Evolutionary conservation across 1,140 invertebrate genomes (phyloP), one percentile per base, ranked within the genome.

Genomic region (Megathymus violae): DNA sequence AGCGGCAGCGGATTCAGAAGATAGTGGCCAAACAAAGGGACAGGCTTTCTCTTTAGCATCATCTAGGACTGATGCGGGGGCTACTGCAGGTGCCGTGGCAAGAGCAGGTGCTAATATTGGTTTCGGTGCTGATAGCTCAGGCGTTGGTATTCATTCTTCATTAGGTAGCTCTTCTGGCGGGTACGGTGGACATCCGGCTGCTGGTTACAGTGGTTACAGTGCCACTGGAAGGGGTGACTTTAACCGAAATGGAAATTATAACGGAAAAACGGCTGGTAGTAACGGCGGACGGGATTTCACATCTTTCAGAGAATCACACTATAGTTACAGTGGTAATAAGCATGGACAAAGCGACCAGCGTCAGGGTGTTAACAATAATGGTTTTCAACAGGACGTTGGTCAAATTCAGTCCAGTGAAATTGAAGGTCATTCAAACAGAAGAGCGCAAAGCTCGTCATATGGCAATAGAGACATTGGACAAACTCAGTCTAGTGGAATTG

Each of bases 31-130:
- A 38, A 9, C 59, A 10, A 17, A 43, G 16, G 80, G 79, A 25
- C 65, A 82, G 69, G 82, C 87, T 4, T 74, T 85, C 61, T 83
- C 85, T 0, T 11, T 89, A 13, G 38, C 77, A 36, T 66, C 54
- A 14, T 62, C 19, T 13, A 7, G 38, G 4, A 10, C 31, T 13
- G 19, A 44, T 43, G 48, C 13, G 15, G 56, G 59, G n/a, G n/a
- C n/a, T n/a, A n/a, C n/a, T 3, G 19, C 44, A 10, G 64, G 56
- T 47, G 7, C 48, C 11, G 38, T 38, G 1, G 9, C 15, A 43
- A 59, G 40, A 16, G 14, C 16, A 31, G 16, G 15, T n/a, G 62
- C 50, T 27, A 19, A 31, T 31, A 9, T 11, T 27, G 50, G 46
- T 17, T 34, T 19, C 25, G 43, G 54, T 13, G 54, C 17, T 36